These are phyloP conservation scores for Aplysia californica DNA, from an alignment of 1,140 invertebrate species.

Conservation along the genomic window DNA sequence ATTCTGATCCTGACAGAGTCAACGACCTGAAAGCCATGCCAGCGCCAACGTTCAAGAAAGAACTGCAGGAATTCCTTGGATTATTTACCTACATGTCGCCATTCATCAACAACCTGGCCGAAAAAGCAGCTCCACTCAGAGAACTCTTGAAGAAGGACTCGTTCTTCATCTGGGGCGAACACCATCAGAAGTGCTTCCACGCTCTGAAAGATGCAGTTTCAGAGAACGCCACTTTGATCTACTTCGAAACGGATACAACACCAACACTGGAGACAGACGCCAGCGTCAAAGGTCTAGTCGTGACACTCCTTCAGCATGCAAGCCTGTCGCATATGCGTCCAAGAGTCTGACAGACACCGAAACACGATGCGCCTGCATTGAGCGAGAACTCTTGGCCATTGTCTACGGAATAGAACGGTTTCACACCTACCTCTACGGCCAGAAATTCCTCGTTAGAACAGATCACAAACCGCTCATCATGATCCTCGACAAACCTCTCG, in stretches of 20 bases:
- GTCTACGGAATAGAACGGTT: slow-evolving; percentile 62
- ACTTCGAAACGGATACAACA: slow-evolving; percentile 36
- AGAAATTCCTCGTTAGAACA: slow-evolving; percentile 41
- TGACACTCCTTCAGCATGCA: slow-evolving; percentile 53
- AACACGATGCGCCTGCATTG: slow-evolving; percentile 66
- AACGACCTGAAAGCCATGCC: slow-evolving; percentile 43
- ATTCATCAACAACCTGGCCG: slow-evolving; percentile 24
- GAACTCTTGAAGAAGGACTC: slow-evolving; percentile 42
- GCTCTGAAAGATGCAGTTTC: slow-evolving; percentile 39
- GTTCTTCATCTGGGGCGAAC: no score
- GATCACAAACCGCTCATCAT: slow-evolving; percentile 51
- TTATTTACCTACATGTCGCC: slow-evolving; percentile 29
- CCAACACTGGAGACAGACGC: slow-evolving; percentile 42
- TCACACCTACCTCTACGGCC: slow-evolving; percentile 65
- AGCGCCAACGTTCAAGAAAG: slow-evolving; percentile 40
- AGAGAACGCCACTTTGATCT: slow-evolving; percentile 33
- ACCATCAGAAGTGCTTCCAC: slow-evolving; percentile 34
- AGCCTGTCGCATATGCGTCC: slow-evolving; percentile 62
- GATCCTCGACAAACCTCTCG: slow-evolving; percentile 37
- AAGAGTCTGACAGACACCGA: slow-evolving; percentile 60
- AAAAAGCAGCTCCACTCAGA: slow-evolving; percentile 18
- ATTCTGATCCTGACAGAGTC: not conserved
- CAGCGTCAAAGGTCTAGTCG: slow-evolving; percentile 58
- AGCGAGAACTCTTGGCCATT: slow-evolving; percentile 67
- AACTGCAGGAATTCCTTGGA: slow-evolving; percentile 35